Evolutionary conservation across 2,113 vertebrate genomes (phyloP), one percentile per base, ranked within the genome.

Genomic region (Mesitornis unicolor): DNA sequence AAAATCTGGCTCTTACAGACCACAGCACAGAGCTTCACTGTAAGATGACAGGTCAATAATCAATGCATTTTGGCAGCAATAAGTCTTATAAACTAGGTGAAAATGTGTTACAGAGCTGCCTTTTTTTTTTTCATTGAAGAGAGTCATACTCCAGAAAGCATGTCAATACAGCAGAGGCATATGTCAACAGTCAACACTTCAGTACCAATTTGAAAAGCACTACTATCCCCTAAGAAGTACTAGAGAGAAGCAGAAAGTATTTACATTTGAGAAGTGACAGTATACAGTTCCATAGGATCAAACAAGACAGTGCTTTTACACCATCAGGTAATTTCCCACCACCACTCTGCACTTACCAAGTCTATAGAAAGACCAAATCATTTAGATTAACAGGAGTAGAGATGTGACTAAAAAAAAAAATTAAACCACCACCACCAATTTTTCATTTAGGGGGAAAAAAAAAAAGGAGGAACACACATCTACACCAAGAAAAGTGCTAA

Each of bases 391-490:
- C 5, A 87, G 51, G 65, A 96, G 56, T 6, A 97, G 89, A 95
- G 95, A 57, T 12, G 77, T 26, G 65, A 81, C 53, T 64, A 61
- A 75, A 89, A 93, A 71, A n/a, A 69, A 89, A 96, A 96, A 84
- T 88, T 16, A 92, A 82, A 92, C 56, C 74, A 84, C 93, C 93
- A 95, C 33, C 96, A 98, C 93, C 94, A 94, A 22, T 53, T 87
- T 80, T 93, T 94, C 54, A 80, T 91, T 96, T 91, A 38, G 63
- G 20, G 65, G 42, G 29, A 25, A 80, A 80, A 93, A 80, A 80
- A 93, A 95, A 96, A 96, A 89, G 86, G 36, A 97, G 61, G 95
- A 95, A 94, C 51, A 87, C 84, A 94, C 64, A 56, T 74, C 93
- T 97, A 97, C 80, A 11, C 73, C 76, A 61, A 83, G 92, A 40